phyloP scores from a whole-genome alignment of 35 echinoderm and acorn worm genomes.

The Diadema setosum region DNA sequence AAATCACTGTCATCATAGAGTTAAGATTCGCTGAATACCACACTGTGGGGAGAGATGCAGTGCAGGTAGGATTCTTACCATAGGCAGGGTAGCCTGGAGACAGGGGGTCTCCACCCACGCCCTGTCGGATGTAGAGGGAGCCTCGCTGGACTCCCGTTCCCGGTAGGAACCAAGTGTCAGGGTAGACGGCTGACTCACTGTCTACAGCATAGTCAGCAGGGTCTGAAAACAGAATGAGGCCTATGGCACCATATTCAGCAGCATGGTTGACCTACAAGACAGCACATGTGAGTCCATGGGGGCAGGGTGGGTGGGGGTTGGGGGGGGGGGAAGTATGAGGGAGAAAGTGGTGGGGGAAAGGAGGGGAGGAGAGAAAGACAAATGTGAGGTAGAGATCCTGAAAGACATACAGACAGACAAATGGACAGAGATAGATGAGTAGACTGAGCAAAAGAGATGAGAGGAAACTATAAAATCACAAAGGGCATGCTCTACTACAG shows the following conservation, averaged over 20 bases:
- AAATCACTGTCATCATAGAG: too few relatives aligned
- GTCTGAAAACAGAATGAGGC: slow-evolving; percentile 90
- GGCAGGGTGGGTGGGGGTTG: neutral
- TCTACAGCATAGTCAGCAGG: slow-evolving; percentile 85
- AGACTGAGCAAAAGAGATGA: too few relatives aligned
- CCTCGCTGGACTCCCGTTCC: slow-evolving; percentile 86
- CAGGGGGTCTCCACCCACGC: slow-evolving; percentile 70
- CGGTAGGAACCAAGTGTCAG: slow-evolving; percentile 85
- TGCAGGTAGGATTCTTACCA: too few relatives aligned
- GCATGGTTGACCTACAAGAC: slow-evolving; percentile 69
- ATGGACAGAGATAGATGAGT: too few relatives aligned
- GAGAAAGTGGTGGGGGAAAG: neutral
- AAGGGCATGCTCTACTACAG: too few relatives aligned
- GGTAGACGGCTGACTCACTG: slow-evolving; percentile 59
- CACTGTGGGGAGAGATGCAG: too few relatives aligned
- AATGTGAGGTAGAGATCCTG: neutral
- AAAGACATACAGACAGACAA: too few relatives aligned
- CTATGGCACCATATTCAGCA: slow-evolving; percentile 57
- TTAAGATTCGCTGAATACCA: too few relatives aligned
- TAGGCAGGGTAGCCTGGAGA: slow-evolving; percentile 80
- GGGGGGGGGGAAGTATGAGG: too few relatives aligned
- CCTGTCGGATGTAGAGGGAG: slow-evolving; percentile 49
- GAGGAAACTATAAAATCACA: too few relatives aligned
- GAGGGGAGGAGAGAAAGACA: neutral
- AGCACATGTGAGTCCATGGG: neutral